Percentiles rank a stretch among this genome's conserved stretches.
Conservation (phyloP, 2,113 vertebrate genomes). For the Procavia capensis region DNA sequence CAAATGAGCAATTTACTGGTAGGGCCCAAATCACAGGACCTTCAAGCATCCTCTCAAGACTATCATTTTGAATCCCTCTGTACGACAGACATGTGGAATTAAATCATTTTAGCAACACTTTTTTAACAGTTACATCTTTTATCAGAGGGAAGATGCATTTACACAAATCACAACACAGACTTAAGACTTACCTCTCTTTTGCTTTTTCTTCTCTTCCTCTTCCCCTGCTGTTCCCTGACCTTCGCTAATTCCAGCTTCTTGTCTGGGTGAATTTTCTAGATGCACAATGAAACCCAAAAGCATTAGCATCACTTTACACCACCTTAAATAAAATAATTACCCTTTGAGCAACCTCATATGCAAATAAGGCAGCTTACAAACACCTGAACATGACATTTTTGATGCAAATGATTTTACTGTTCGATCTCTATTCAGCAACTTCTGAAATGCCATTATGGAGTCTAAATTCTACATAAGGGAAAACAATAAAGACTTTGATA, state of each 20-base stretch:
- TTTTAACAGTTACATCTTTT: not conserved
- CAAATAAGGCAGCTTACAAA: not conserved
- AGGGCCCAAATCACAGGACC: not conserved
- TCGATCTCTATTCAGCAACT: not conserved
- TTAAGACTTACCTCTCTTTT: conserved; percentile 94
- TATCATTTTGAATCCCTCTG: not conserved
- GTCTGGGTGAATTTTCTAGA: conserved; percentile 92
- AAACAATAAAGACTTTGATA: not conserved
- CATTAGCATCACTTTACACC: conserved; percentile 26
- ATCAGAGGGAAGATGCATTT: not conserved
- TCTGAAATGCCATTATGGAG: not conserved
- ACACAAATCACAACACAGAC: not conserved
- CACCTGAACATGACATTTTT: not conserved
- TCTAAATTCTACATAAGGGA: not conserved
- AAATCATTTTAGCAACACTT: not conserved
- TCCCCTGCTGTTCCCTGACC: conserved; percentile 90
- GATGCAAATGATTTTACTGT: not conserved
- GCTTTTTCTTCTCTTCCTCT: conserved; percentile 99
- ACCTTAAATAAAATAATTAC: not conserved
- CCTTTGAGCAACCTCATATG: not conserved
- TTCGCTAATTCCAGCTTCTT: conserved; percentile 92
- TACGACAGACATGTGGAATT: not conserved
- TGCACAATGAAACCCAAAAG: conserved; percentile 41
- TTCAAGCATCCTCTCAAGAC: not conserved
- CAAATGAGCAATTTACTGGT: not conserved